Percentiles rank a stretch among this genome's conserved stretches.
Evolutionary conservation across 2,888 invertebrate genomes (phyloP).

Genomic region (Pemphredon lugubris): DNA sequence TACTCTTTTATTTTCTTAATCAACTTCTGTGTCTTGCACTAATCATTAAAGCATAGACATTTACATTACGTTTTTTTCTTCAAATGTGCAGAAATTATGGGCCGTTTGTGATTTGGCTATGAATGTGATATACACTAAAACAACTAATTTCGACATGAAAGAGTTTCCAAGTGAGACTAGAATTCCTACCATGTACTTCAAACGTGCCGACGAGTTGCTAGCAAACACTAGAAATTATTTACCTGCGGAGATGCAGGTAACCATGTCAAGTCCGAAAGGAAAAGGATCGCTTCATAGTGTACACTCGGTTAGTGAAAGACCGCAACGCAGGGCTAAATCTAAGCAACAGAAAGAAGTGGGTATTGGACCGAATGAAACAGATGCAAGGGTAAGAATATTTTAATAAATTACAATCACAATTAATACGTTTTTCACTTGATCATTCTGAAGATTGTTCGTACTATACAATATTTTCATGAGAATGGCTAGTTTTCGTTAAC

Average conservation of each 20-base stretch:
- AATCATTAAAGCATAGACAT: conserved; percentile 9
- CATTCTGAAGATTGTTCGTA: no score
- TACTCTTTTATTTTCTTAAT: no score
- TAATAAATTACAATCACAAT: conserved; percentile 2
- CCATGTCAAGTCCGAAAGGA: conserved; percentile 80
- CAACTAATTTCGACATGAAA: conserved; percentile 93
- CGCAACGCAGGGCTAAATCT: conserved; percentile 80
- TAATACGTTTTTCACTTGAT: no score
- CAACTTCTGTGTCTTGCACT: not conserved
- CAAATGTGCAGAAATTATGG: conserved; percentile 92
- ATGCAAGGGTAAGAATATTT: conserved; percentile 82
- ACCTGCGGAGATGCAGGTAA: conserved; percentile 89
- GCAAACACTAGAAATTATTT: conserved; percentile 90
- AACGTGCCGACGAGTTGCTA: conserved; percentile 87
- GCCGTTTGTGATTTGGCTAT: conserved; percentile 97
- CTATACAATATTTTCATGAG: no score
- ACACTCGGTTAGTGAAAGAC: conserved; percentile 79
- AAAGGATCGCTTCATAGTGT: conserved; percentile 73
- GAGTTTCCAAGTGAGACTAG: conserved; percentile 93
- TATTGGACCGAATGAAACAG: conserved; percentile 83
- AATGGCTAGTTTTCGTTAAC: not conserved
- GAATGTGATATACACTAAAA: conserved; percentile 93
- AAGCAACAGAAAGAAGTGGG: conserved; percentile 83
- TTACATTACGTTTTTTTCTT: conserved; percentile 11
- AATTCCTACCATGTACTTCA: conserved; percentile 95